Evolutionary conservation across 1,140 invertebrate species (phyloP), one percentile per base, ranked within the genome.

Genomic region (Drosophila dunni): DNA sequence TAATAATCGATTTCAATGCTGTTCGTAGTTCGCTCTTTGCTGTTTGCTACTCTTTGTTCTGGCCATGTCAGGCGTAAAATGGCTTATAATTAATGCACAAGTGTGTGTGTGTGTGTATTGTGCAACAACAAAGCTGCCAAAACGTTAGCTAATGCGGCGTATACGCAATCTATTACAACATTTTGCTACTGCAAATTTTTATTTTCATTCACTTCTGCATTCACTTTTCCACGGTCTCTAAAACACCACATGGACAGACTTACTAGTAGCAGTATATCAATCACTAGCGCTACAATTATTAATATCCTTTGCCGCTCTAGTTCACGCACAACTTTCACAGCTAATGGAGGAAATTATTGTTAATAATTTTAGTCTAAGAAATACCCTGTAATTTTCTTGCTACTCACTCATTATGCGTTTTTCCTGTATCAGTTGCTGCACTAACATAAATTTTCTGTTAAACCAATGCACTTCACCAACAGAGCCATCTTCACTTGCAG

Each of bases 71-170:
- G 65, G 61, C 62, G 70, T 78, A 65, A 84, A 70, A 72, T 70
- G 62, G 57, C 60, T 64, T 60, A 68, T 86, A 85, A 85, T 84
- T 85, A 76, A 75, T 75, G 57, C 67, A 86, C 74, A 64, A 67
- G 11, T 63, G 54, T 60, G 60, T 62, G 57, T 29, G 24, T 29
- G 24, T 29, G 24, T 29, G 24, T 29, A 4, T 29, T 42, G 56
- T n/a, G 42, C 48, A 67, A 8, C 13, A 42, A 24, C 46, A 54
- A 58, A 34, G 46, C 57, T 24, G 54, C 38, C 20, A 54, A 50
- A 51, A 15, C 48, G 54, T 34, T 53, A 20, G 20, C 11, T 54
- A n/a, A 62, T 53, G 57, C 40, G 50, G 60, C 60, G 50, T 56
- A 56, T 57, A 20, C 20, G 40, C 51, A 57, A 40, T 20, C 11